Conservation (phyloP, 2,113 vertebrate species). For the Campylomormyrus numenius region DNA sequence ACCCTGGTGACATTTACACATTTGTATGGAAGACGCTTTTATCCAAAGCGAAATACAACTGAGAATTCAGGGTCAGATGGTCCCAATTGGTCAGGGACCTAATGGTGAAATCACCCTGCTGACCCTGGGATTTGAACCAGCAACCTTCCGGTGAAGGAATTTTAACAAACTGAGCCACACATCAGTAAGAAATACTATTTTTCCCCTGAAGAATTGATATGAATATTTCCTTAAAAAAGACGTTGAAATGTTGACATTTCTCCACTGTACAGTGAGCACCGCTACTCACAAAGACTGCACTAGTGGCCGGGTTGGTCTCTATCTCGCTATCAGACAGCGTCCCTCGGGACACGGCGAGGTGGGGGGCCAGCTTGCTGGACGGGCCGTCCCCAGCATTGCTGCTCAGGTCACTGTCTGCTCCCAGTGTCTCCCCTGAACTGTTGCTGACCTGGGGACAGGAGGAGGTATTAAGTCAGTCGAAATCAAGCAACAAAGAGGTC, state of each 20-base stretch:
- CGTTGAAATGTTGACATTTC: neutral
- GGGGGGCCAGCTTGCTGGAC: slow-evolving; percentile 62
- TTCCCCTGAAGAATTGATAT: neutral
- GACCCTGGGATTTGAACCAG: neutral
- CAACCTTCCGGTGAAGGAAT: neutral
- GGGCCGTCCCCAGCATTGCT: slow-evolving; percentile 85
- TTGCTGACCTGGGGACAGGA: slow-evolving; percentile 76
- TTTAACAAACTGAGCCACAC: neutral
- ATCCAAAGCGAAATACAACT: neutral
- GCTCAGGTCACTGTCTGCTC: slow-evolving; percentile 93
- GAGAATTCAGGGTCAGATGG: neutral
- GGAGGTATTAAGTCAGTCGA: neutral
- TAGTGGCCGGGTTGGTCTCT: slow-evolving; percentile 90
- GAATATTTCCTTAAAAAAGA: neutral
- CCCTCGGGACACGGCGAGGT: slow-evolving; percentile 74
- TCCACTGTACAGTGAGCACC: neutral
- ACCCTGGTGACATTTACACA: neutral
- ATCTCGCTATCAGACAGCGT: slow-evolving; percentile 97
- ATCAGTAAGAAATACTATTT: neutral
- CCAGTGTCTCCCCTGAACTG: slow-evolving; percentile 91
- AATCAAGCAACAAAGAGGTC: neutral
- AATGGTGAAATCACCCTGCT: neutral
- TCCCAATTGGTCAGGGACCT: neutral
- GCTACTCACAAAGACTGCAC: slow-evolving; percentile 84
- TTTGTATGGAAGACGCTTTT: neutral